Evolutionary conservation across 2,888 invertebrate genomes (phyloP), one percentile per base, ranked within the genome.

Genomic region (Hyposoter dolosus): DNA sequence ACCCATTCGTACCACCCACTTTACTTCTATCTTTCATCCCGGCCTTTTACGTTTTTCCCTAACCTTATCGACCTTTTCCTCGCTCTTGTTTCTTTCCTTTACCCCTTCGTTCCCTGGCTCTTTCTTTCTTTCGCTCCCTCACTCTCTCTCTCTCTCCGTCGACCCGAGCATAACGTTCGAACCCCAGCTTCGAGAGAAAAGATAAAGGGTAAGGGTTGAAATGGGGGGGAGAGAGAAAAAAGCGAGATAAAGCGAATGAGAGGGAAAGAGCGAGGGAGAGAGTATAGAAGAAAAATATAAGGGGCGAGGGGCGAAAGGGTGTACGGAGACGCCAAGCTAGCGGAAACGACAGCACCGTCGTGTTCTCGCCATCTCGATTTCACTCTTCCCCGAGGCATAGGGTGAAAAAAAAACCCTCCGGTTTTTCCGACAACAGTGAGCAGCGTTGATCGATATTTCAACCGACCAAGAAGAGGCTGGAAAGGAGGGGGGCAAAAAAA

Each of bases 41-140:
- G 89, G 90, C 89, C 91, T 91, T 93, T 91, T 91, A 91, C 92
- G 92, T 93, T 93, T 93, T 93, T 93, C 81, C 74, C 92, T 93
- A 88, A 90, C 93, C 92, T 93, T 94, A 93, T 94, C 93, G 93
- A 93, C 93, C 92, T 93, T 92, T 91, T 88, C 88, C 89, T 88
- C 89, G 91, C 92, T 91, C 91, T 47, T 43, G 74, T 40, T 63
- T 43, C 17, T 91, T 91, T 90, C 90, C 88, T 86, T 85, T 88
- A 87, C 60, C 47, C 53, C 88, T 89, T 86, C 90, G n/a, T n/a
- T n/a, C n/a, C n/a, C n/a, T n/a, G n/a, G n/a, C n/a, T n/a, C n/a
- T n/a, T n/a, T n/a, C n/a, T n/a, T n/a, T n/a, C n/a, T n/a, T n/a
- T n/a, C n/a, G n/a, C n/a, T n/a, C n/a, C n/a, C n/a, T n/a, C n/a